These are phyloP conservation scores for Onchidella celtica DNA, from an alignment of 2,888 invertebrate genomes.

Conservation along the genomic window DNA sequence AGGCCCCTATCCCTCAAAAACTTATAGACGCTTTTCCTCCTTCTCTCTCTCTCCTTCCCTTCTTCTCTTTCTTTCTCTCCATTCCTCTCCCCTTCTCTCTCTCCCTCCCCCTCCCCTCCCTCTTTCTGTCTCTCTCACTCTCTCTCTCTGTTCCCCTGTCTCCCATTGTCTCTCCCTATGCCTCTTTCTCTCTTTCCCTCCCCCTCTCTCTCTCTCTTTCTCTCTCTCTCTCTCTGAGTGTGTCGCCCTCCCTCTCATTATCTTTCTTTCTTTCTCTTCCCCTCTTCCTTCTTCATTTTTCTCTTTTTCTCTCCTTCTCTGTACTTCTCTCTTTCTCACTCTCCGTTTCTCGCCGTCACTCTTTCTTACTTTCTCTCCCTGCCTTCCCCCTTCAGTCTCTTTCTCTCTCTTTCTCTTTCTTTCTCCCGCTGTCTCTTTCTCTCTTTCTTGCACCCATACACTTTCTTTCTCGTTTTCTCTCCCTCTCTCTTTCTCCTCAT, in stretches of 20 bases:
- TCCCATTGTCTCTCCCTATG: conserved; percentile 23
- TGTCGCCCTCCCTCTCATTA: conserved; percentile 4
- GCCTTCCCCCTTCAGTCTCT: neutral
- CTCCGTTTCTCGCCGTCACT: neutral
- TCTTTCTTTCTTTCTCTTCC: conserved; percentile 9
- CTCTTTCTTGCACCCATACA: conserved; percentile 17
- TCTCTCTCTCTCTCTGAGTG: conserved; percentile 17
- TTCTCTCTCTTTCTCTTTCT: conserved; percentile 1
- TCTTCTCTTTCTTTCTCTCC: neutral
- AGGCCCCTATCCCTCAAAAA: no score
- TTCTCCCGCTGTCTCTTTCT: conserved; percentile 13
- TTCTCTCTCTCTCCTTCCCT: neutral
- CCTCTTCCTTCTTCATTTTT: neutral
- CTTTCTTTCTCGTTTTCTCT: conserved; percentile 17
- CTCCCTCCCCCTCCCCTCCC: neutral
- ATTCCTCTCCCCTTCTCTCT: neutral
- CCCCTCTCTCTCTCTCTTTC: conserved; percentile 9
- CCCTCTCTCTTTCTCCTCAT: conserved; percentile 13
- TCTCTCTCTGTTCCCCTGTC: conserved; percentile 26
- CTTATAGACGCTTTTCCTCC: neutral
- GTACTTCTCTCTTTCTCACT: neutral
- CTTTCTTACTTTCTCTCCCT: neutral
- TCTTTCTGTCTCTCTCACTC: neutral
- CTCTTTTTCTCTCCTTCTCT: neutral
- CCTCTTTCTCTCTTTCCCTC: neutral